Evolutionary conservation across 2,113 vertebrate species (phyloP), one percentile per base, ranked within the genome.

Genomic region (Engystomops pustulosus): DNA sequence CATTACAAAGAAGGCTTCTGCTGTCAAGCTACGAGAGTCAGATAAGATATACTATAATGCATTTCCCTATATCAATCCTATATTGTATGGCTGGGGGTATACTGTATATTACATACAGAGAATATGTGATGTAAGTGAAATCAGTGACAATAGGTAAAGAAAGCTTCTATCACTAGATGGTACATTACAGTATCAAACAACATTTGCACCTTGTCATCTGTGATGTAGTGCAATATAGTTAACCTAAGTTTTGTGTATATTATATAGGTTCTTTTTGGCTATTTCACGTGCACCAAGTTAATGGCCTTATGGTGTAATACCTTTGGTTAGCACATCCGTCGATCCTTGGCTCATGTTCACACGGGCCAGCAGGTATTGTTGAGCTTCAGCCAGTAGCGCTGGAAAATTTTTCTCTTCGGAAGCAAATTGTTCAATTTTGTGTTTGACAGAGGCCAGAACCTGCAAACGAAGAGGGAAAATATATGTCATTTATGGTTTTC

Each of bases 401-500:
- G 95, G 90, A 68, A 98, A 98, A 88, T 98, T 96, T 87, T 94
- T 95, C 89, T 94, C 94, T 71, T 88, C 34, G 0, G 92, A 92
- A 38, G 95, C 94, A 88, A 95, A 92, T 86, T 95, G 91, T 55
- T 99, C 98, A 6, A 98, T 98, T 93, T 97, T 97, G 89, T 96
- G 96, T 91, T 98, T 99, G 88, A 99, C 92, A 60, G 94, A 97
- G 58, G 97, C 96, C 14, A 99, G 93, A 67, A 99, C 97, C 98
- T 99, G 90, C 88, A 87, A 87, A 90, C 38, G 47, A 78, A 85
- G 62, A 85, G 49, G 75, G 47, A 79, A 77, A 85, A 79, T 58
- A 76, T 18, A 78, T 69, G 74, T 79, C 62, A 58, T 79, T 70
- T 70, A 70, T 68, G 45, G 78, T 53, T 69, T 81, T 70, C 45